Evolutionary conservation across 2,888 invertebrate genomes (phyloP).

Genomic region (Emmelina monodactyla): DNA sequence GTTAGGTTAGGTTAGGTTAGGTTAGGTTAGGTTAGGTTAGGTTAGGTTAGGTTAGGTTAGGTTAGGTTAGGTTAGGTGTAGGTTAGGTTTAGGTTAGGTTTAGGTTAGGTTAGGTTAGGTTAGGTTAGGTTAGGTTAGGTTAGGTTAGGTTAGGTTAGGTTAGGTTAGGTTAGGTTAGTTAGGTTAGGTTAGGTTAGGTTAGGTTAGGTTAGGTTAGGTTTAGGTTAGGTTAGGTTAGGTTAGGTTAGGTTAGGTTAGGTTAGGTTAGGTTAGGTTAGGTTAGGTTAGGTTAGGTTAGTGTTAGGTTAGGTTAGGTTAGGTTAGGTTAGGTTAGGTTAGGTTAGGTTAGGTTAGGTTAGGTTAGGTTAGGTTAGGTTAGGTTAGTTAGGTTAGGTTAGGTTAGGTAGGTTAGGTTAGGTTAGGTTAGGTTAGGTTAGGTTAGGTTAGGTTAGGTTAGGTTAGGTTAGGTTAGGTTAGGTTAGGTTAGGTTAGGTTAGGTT

Average conservation of each 20-base stretch:
- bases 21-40: conserved; percentile 18
- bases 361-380: conserved; percentile 20
- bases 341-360: conserved; percentile 22
- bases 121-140: conserved; percentile 23
- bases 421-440: conserved; percentile 16
- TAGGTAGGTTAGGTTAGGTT: conserved; percentile 17
- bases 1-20: conserved; percentile 18
- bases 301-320: conserved; percentile 21
- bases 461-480: conserved; percentile 14
- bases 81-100: conserved; percentile 16
- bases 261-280: conserved; percentile 20
- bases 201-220: conserved; percentile 19
- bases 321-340: conserved; percentile 22
- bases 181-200: conserved; percentile 18
- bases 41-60: conserved; percentile 17
- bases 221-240: conserved; percentile 19
- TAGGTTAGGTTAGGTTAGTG: conserved; percentile 20
- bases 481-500: conserved; percentile 16
- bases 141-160: conserved; percentile 20
- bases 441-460: conserved; percentile 14
- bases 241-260: conserved; percentile 18
- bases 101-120: conserved; percentile 18
- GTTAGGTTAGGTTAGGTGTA: conserved; percentile 18
- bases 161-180: conserved; percentile 18
- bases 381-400: conserved; percentile 18